Evolutionary conservation across 2,888 invertebrate genomes (phyloP).

Genomic region (Cephonodes hylas): DNA sequence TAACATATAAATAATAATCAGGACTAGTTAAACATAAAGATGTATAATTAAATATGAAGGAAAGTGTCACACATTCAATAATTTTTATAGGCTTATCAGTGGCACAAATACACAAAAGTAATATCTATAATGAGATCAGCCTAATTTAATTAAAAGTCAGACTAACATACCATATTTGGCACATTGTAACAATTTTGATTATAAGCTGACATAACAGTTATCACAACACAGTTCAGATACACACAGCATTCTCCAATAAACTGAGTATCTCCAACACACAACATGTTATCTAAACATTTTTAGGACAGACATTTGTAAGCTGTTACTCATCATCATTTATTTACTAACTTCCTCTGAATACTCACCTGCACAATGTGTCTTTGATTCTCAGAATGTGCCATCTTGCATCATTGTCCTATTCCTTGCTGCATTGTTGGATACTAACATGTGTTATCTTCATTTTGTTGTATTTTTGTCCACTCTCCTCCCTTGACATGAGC

Average conservation of each 20-base stretch:
- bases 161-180: background rate
- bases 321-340: slow-evolving; percentile 6
- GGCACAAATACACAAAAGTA: slow-evolving; percentile 16
- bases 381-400: slow-evolving; percentile 83
- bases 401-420: slow-evolving; percentile 74
- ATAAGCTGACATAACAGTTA: background rate
- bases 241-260: background rate
- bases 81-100: slow-evolving; percentile 10
- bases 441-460: slow-evolving; percentile 48
- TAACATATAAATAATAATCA: background rate
- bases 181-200: background rate
- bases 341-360: slow-evolving; percentile 23
- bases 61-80: background rate
- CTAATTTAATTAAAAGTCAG: slow-evolving; percentile 3
- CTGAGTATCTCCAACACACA: background rate
- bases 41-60: background rate
- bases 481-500: slow-evolving; percentile 24
- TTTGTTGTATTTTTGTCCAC: slow-evolving; percentile 39
- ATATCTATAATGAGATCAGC: background rate
- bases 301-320: background rate
- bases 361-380: slow-evolving; percentile 89
- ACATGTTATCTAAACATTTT: background rate
- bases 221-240: background rate
- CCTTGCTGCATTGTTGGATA: slow-evolving; percentile 44
- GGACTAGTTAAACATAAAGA: background rate